Conservation (phyloP, 2,113 vertebrate genomes). For the Sapajus apella region DNA sequence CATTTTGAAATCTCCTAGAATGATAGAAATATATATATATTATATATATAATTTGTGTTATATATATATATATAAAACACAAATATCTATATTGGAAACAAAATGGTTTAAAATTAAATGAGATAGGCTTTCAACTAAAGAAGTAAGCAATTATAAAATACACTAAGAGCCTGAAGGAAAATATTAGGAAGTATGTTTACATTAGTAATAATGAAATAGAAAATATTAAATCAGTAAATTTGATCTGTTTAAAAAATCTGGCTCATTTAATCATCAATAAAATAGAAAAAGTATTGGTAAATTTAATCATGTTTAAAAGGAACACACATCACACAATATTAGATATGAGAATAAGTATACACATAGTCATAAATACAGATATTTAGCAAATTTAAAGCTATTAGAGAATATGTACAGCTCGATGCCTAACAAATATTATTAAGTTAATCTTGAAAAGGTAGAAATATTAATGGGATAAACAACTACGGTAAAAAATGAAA, state of each 20-base stretch:
- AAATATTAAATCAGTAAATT: conserved; percentile 14
- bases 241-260: neutral
- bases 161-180: neutral
- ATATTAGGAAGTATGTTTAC: neutral
- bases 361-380: neutral
- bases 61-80: neutral
- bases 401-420: neutral
- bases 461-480: neutral
- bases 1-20: neutral
- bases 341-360: neutral
- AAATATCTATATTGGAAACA: neutral
- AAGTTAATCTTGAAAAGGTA: neutral
- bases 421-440: neutral
- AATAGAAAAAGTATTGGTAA: neutral
- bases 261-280: neutral
- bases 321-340: neutral
- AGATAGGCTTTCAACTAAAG: neutral
- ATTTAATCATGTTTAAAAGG: neutral
- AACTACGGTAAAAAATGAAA: neutral
- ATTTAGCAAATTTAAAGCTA: neutral
- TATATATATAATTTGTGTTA: no score
- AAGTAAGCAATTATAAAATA: conserved; percentile 6
- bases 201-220: neutral
- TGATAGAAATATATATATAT: neutral
- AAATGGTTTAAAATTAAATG: neutral